Evolutionary conservation across 2,113 vertebrate species (phyloP), one percentile per base, ranked within the genome.

Genomic region (Isichthys henryi): DNA sequence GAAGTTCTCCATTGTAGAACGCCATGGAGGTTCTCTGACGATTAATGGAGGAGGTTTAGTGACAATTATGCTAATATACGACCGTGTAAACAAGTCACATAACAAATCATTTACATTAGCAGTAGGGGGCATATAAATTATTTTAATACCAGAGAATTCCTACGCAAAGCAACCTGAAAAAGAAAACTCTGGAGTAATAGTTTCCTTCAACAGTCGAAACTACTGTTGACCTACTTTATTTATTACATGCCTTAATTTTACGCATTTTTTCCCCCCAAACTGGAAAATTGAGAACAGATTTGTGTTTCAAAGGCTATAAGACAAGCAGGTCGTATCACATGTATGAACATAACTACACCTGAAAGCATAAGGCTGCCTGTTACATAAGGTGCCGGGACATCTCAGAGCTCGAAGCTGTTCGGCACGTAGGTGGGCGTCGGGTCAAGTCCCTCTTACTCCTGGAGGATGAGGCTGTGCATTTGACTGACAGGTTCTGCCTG

Each of bases 101-200:
- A 87, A 87, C 85, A 87, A 87, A 87, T 87, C 27, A 87, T 87
- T 87, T 87, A 87, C 85, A 87, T 87, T 87, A 56, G n/a, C 85
- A 87, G 85, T 50, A 56, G 49, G 50, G 46, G 85, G 35, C 9
- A 53, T 53, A 53, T 27, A 53, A 35, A 87, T 43, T 19, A 15
- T 87, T 87, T 87, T 87, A 87, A 87, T 53, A 10, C 85, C 39
- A 31, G 35, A 53, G 85, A 48, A 50, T 56, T 87, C 31, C 85
- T 53, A 13, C 27, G 56, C 13, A 87, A 52, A 87, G 15, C 31
- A 31, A 17, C 21, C n/a, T 21, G 1, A n/a, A 4, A 53, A 35
- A 53, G 4, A 86, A 87, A 17, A 3, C 50, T 31, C 49, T 43
- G 53, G 52, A 66, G 13, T n/a, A 39, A 48, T 53, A 48, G 85